Conservation (phyloP, 2,113 vertebrate genomes). For the Brachyistius frenatus region DNA sequence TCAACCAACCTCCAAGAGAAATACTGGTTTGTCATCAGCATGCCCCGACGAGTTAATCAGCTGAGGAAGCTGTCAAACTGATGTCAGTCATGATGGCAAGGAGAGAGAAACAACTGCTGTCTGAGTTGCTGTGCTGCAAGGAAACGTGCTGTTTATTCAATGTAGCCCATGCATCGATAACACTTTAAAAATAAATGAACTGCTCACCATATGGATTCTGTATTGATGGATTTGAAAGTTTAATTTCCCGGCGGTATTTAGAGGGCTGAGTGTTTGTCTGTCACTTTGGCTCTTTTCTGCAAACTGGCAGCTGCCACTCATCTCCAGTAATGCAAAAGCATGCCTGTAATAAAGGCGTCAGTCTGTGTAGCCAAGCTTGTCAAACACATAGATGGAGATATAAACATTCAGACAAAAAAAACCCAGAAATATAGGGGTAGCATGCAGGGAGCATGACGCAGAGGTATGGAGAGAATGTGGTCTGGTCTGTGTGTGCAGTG, state of each 20-base stretch:
- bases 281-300: conserved; percentile 6
- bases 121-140: not conserved
- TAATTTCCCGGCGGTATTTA: conserved; percentile 31
- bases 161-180: conserved; percentile 1
- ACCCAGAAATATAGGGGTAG: conserved; percentile 23
- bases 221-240: conserved; percentile 40
- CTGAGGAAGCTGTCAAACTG: not conserved
- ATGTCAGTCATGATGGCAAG: no score
- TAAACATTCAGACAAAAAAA: conserved; percentile 13
- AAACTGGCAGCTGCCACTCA: conserved; percentile 17
- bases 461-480: conserved; percentile 24
- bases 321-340: not conserved
- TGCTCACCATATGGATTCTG: conserved; percentile 22
- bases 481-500: conserved; percentile 6
- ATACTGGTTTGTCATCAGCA: not conserved
- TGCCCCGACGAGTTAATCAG: not conserved
- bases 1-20: not conserved
- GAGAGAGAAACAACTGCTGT: not conserved
- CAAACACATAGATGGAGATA: conserved; percentile 1
- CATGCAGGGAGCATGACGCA: conserved; percentile 23
- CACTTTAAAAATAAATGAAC: conserved; percentile 29
- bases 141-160: not conserved
- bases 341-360: conserved; percentile 1
- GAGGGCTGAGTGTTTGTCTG: conserved; percentile 19
- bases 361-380: conserved; percentile 16